phyloP scores from a whole-genome alignment of 2,113 vertebrate genomes.

The cat (Felis catus) region DNA sequence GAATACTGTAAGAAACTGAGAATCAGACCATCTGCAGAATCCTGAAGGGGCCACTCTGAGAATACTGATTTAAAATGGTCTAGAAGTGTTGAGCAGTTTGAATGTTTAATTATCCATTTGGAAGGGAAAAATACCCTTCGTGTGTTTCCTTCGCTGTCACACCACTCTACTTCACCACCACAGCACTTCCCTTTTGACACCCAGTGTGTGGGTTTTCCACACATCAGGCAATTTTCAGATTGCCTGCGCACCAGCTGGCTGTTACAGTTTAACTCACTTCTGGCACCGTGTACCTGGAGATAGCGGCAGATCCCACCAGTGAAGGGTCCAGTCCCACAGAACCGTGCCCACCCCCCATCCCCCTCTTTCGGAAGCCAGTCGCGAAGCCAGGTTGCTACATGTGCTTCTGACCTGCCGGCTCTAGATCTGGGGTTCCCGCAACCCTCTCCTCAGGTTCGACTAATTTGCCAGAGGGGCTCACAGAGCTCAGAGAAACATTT shows the following conservation, averaged over 20 bases:
- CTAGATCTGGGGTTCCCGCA: not conserved
- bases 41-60: not conserved
- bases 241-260: not conserved
- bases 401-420: not conserved
- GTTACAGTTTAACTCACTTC: not conserved
- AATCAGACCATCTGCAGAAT: not conserved
- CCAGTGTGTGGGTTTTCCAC: not conserved
- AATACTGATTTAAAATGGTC: not conserved
- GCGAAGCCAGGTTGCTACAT: not conserved
- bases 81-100: rapidly evolving
- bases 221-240: not conserved
- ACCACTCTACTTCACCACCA: not conserved
- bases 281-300: not conserved
- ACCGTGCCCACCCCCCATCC: no score
- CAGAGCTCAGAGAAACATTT: not conserved
- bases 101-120: not conserved
- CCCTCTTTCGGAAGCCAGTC: not conserved
- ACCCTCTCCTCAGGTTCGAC: not conserved
- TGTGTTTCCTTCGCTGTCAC: not conserved
- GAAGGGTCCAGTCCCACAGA: not conserved
- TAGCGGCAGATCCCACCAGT: not conserved
- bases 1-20: not conserved
- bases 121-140: not conserved
- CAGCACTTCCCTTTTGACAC: not conserved
- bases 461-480: not conserved